Percentiles rank a stretch among this genome's conserved stretches.
phyloP scores from a whole-genome alignment of 1,140 invertebrate genomes.

The Trichogramma pretiosum region DNA sequence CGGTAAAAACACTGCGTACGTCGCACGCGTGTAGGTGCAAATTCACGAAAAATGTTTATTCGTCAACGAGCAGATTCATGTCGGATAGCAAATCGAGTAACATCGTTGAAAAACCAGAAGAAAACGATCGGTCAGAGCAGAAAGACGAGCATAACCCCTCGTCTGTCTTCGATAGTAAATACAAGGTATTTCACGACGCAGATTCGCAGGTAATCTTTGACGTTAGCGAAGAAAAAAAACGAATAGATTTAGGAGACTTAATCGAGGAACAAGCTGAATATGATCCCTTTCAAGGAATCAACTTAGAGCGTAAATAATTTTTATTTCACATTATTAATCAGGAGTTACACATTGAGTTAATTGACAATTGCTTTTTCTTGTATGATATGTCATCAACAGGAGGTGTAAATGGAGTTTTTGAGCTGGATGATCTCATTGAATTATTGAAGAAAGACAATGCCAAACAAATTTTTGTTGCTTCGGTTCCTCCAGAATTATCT shows the following conservation, averaged over 20 bases:
- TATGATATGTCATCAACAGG: conserved; percentile 51
- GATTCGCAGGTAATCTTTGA: conserved; percentile 58
- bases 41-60: conserved; percentile 14
- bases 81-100: conserved; percentile 9
- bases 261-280: conserved; percentile 29
- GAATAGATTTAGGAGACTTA: conserved; percentile 37
- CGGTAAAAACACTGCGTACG: conserved; percentile 18
- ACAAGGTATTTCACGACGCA: conserved; percentile 54
- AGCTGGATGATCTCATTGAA: conserved; percentile 76
- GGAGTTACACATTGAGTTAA: no score
- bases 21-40: conserved; percentile 12
- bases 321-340: no score
- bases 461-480: conserved; percentile 70
- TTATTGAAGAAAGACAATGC: conserved; percentile 69
- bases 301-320: conserved; percentile 44
- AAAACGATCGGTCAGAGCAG: conserved; percentile 11
- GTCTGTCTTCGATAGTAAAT: conserved; percentile 39
- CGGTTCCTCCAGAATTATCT: conserved; percentile 61
- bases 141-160: conserved; percentile 23
- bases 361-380: not conserved
- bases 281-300: conserved; percentile 42
- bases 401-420: conserved; percentile 71
- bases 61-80: conserved; percentile 14
- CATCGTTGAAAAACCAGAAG: not conserved
- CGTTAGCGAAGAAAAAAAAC: conserved; percentile 53